Base-by-base conservation (phyloP, 2,113 vertebrate genomes). In the Datnioides undecimradiatus region DNA sequence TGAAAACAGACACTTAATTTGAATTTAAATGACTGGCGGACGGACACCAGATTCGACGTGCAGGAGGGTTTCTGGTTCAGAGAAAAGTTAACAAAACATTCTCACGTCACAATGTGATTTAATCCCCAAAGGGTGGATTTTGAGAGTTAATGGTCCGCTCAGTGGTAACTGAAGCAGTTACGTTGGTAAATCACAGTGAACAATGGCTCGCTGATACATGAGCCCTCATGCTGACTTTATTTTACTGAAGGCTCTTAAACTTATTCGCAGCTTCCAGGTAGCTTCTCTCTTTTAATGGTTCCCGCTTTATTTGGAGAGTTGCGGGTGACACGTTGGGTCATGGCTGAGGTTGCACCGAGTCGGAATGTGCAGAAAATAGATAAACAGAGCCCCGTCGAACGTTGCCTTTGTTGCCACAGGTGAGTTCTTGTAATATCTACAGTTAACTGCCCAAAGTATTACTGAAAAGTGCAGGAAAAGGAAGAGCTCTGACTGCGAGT, bases 11-110 rank as follows among this genome's bases (percentile, higher is more conserved):
- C 19, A n/a, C 43, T 29, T 36, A 40, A 67, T 73, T 46, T n/a
- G 51, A 25, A 49, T 65, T 83, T 25, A 49, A 49, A 34, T 49
- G 31, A 66, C 21, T 65, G 16, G 31, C 17, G 64, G 62, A 49
- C 27, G 63, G 60, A 71, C 27, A 66, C 23, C 48, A 78, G 29
- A 80, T 72, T 78, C n/a, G 34, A 21, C 25, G 7, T 63, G 52
- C 21, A 67, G 62, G 25, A 10, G 23, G 41, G 57, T 82, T 79
- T 62, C 49, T 75, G 8, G 48, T 58, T 68, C 0, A 70, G 14
- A 78, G 7, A 40, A 34, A 79, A 72, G 46, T 70, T 4, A 76
- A 73, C 55, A 45, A 51, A 74, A 72, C 58, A 2, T 27, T 7
- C 34, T 49, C 19, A 16, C 21, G 54, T 46, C 17, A 23, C 23